These are phyloP conservation scores for Listronotus oregonensis DNA, from an alignment of 1,140 invertebrate species.

Conservation along the genomic window DNA sequence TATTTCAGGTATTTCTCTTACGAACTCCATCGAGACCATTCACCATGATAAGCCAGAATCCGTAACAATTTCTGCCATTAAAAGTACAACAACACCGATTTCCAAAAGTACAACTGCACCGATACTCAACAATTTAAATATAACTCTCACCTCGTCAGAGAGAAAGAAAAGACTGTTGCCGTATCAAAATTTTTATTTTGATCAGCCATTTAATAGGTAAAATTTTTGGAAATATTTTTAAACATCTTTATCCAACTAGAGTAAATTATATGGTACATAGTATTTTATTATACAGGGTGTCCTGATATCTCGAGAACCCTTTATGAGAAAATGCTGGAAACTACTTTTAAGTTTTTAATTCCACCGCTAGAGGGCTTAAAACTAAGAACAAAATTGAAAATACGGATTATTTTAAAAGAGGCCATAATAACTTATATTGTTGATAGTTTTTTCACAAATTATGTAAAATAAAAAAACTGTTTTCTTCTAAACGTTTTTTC, in stretches of 20 bases:
- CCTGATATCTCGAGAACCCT: too few species aligned
- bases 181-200: constrained; percentile 79
- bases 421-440: too few species aligned
- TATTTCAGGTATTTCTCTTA: constrained; percentile 11
- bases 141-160: constrained; percentile 51
- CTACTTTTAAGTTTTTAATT: too few species aligned
- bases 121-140: constrained; percentile 15
- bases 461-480: too few species aligned
- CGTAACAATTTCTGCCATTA: constrained; percentile 36
- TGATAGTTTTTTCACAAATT: too few species aligned
- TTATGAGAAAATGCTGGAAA: too few species aligned
- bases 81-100: constrained; percentile 25
- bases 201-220: constrained; percentile 45
- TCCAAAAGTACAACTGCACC: constrained; percentile 6
- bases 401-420: too few species aligned
- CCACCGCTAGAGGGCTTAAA: too few species aligned
- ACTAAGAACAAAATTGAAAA: too few species aligned
- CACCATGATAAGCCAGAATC: constrained; percentile 51
- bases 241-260: too few species aligned
- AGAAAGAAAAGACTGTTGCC: constrained; percentile 76
- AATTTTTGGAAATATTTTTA: neutral
- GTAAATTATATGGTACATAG: too few species aligned
- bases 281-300: neutral
- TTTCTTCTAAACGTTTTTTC: too few species aligned
- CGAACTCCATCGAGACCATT: constrained; percentile 44